These are phyloP conservation scores for Linnaemya vulpina DNA, from an alignment of 2,888 invertebrate genomes.

Conservation along the genomic window DNA sequence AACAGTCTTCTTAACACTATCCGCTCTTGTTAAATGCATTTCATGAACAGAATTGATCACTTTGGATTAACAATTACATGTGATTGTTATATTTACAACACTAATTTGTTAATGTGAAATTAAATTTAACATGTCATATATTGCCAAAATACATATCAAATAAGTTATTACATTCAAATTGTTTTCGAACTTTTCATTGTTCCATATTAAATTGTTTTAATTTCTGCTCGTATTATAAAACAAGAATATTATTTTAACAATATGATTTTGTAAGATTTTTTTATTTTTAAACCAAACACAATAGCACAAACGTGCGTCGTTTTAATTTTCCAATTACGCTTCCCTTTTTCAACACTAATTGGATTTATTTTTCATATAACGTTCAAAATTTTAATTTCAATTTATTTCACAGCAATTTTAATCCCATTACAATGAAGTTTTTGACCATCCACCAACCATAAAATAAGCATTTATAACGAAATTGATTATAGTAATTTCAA, in stretches of 20 bases:
- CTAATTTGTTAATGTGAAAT: no score
- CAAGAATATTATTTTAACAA: neutral
- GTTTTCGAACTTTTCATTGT: neutral
- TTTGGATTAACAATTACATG: no score
- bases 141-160: no score
- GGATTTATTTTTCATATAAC: constrained; percentile 41
- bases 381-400: constrained; percentile 44
- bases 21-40: no score
- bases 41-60: no score
- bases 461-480: neutral
- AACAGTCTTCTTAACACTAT: no score
- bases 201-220: neutral
- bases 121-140: neutral
- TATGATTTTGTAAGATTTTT: neutral
- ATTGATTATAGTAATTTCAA: constrained; percentile 3
- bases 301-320: neutral
- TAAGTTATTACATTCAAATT: neutral
- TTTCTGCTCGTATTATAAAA: neutral
- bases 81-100: no score
- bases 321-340: constrained; percentile 17
- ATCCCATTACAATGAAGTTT: constrained; percentile 55
- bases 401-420: constrained; percentile 48
- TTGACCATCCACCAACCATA: neutral
- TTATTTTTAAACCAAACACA: neutral
- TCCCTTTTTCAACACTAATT: constrained; percentile 37